Base-by-base conservation (phyloP, 2,113 vertebrate species). In the Elephantulus edwardii region DNA sequence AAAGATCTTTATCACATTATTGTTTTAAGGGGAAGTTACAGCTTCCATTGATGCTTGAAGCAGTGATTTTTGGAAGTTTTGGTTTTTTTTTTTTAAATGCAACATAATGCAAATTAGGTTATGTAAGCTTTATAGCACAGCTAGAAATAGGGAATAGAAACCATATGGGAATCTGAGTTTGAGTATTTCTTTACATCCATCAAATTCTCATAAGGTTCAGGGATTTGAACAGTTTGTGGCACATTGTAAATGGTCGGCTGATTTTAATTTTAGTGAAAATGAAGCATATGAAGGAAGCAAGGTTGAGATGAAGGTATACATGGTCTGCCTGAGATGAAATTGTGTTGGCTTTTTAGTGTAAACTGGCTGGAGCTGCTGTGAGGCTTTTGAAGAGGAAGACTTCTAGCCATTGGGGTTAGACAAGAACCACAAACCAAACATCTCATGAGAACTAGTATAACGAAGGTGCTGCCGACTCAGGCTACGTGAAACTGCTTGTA, bases 41-140 rank as follows among this genome's bases (percentile, higher is more conserved):
- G 78, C 46, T 95, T 91, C 91, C 94, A 94, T 89, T 94, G 93
- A 95, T 96, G 64, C 88, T 90, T 86, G 79, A 93, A 89, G 76
- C 77, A 88, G 16, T 83, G 83, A 93, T 94, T 86, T 94, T 95
- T 86, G 85, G 94, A 93, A 86, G 76, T 80, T 50, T 30, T n/a
- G n/a, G n/a, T 60, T 60, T 60, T 60, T 90, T 93, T 78, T 82
- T 40, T 40, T 90, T 92, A 93, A 92, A 93, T 93, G 91, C 86
- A 84, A 38, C 52, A 38, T 78, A 79, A 86, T 95, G 89, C 83
- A 95, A 84, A 94, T 95, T 90, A 82, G 68, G 68, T 95, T 95
- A 94, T 91, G 64, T 93, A 95, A 94, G 88, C 80, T 90, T 93
- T 87, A 86, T 22, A 90, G 88, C 83, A 92, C 35, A 90, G 93